Base-by-base conservation (phyloP, 2,888 invertebrate species). In the Chrysodeixis includens region DNA sequence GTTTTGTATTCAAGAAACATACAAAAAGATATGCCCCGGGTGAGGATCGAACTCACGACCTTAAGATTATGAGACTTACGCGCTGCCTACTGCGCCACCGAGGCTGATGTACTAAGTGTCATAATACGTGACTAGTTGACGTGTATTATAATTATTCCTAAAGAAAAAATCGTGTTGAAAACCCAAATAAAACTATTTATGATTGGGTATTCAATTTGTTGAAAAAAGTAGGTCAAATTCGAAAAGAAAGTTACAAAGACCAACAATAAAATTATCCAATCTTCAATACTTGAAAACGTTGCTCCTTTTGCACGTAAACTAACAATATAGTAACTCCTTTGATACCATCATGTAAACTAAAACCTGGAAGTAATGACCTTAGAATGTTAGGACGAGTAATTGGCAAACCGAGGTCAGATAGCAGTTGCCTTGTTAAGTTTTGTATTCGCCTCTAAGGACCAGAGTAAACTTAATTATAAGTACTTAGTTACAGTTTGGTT, bases 21-120 rank as follows among this genome's bases (percentile, higher is more conserved):
- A 44, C 30, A 10, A 88, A 87, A 87, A 83, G 30, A 35, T 78
- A 82, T 97, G 97, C 97, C 97, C 97, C 97, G 97, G 97, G 97
- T 97, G 97, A 97, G 97, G 97, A 97, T 98, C 97, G 98, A 98
- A 98, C 97, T 98, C 97, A 98, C 97, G 98, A 97, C 97, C 98
- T 98, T 98, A 96, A 97, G 97, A 97, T 97, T 97, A 97, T 97
- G 97, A 97, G 97, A 97, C 97, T 97, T 97, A 97, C 97, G 97
- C 97, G 97, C 97, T 97, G 96, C 97, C 97, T 96, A 97, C 97
- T 97, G 97, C 97, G 97, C 97, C 96, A 97, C 96, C 97, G 97
- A 97, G 97, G 97, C 97, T 32, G 30, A 62, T 84, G 57, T 0
- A 40, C 0, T 0, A 0, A 0, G 0, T 0, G 0, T 0, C 0